Evolutionary conservation across 2,888 invertebrate genomes (phyloP).

Genomic region (Papilio gigon): DNA sequence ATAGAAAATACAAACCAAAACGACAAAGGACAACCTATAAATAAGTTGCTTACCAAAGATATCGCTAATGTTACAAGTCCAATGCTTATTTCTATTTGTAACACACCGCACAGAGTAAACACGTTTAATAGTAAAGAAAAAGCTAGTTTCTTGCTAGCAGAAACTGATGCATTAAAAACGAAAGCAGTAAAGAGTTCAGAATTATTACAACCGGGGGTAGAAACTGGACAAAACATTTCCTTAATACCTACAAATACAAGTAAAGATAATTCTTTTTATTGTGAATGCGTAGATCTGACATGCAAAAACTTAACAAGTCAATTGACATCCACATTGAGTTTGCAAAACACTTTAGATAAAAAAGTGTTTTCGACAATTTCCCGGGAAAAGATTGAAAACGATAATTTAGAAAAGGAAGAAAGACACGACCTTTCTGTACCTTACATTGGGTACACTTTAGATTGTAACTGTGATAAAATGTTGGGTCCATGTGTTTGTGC

Average conservation of each 20-base stretch:
- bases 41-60: conserved; percentile 16
- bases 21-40: neutral
- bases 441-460: conserved; percentile 64
- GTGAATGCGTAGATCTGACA: neutral
- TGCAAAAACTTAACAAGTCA: conserved; percentile 11
- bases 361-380: conserved; percentile 9
- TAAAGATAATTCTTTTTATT: neutral
- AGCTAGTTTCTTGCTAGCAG: neutral
- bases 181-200: neutral
- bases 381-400: conserved; percentile 27
- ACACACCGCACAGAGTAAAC: neutral
- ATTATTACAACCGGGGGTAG: neutral
- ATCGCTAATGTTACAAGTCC: conserved; percentile 4
- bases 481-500: conserved; percentile 60
- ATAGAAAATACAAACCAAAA: conserved; percentile 6
- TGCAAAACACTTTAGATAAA: conserved; percentile 29
- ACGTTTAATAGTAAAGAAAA: neutral
- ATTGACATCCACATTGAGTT: conserved; percentile 25
- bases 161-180: neutral
- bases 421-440: conserved; percentile 44
- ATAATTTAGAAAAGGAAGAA: conserved; percentile 27
- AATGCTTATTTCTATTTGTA: conserved; percentile 13
- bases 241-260: neutral
- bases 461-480: conserved; percentile 59
- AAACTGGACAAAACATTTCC: neutral